phyloP scores from a whole-genome alignment of 1,140 invertebrate species.

The Lanistes nyassanus region DNA sequence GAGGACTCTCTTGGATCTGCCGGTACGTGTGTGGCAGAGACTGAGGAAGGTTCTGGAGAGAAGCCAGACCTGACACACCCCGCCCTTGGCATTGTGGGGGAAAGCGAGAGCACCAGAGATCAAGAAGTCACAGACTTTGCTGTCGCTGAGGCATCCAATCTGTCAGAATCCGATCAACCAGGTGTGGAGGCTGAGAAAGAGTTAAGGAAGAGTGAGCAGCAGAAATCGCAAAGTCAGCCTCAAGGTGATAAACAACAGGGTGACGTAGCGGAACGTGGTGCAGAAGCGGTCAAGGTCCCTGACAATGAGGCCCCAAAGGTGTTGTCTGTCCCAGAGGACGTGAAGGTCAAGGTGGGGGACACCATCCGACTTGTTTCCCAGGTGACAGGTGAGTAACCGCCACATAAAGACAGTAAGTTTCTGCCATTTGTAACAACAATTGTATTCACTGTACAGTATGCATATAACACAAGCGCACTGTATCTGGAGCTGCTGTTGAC shows the following conservation, averaged over 20 bases:
- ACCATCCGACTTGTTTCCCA: slow-evolving; percentile 38
- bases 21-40: neutral
- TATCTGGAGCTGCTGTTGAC: too few relatives aligned
- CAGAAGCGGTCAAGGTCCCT: neutral
- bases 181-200: neutral
- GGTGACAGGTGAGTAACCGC: slow-evolving; percentile 39
- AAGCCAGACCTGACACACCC: neutral
- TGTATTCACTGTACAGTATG: too few relatives aligned
- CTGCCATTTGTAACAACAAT: too few relatives aligned
- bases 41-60: neutral
- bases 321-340: slow-evolving; percentile 37
- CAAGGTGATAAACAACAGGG: neutral
- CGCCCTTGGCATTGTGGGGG: too few relatives aligned
- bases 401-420: too few relatives aligned
- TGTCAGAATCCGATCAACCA: neutral
- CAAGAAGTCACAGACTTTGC: slow-evolving; percentile 54
- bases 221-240: neutral
- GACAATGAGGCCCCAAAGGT: slow-evolving; percentile 29
- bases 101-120: slow-evolving; percentile 69
- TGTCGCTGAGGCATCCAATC: neutral
- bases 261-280: neutral
- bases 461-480: too few relatives aligned
- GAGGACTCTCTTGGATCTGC: neutral
- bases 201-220: neutral
- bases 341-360: slow-evolving; percentile 38